Evolutionary conservation across 2,113 vertebrate genomes (phyloP).

Genomic region (Oreochromis tanganicae): DNA sequence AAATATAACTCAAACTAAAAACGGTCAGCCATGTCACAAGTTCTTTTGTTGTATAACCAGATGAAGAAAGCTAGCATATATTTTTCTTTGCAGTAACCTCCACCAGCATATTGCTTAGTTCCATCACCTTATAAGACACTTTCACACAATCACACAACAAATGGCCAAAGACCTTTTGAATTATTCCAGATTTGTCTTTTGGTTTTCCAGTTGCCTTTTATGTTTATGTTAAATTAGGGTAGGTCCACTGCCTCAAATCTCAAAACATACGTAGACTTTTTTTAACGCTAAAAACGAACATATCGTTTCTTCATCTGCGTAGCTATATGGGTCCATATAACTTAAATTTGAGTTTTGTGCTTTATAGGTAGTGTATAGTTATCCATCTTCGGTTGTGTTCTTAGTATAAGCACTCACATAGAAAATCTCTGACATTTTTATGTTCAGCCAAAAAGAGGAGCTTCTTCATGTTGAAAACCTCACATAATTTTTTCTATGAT

Average conservation of each 20-base stretch:
- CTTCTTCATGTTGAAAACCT: not conserved
- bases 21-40: not conserved
- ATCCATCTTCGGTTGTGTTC: not conserved
- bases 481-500: not conserved
- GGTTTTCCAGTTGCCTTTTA: not conserved
- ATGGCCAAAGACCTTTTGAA: not conserved
- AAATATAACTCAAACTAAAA: not conserved
- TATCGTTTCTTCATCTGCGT: not conserved
- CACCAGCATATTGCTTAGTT: not conserved
- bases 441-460: not conserved
- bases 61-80: not conserved
- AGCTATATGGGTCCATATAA: not conserved
- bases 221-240: not conserved
- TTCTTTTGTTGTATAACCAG: not conserved
- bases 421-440: not conserved
- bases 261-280: not conserved
- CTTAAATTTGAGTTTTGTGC: not conserved
- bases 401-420: not conserved
- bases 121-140: not conserved
- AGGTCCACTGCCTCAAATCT: not conserved
- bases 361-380: not conserved
- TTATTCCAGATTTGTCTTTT: not conserved
- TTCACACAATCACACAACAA: not conserved
- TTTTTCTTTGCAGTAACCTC: not conserved
- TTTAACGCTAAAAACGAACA: not conserved